Conservation (phyloP, 2,797 vertebrate genomes). For the Mormyrus hasselquistii region DNA sequence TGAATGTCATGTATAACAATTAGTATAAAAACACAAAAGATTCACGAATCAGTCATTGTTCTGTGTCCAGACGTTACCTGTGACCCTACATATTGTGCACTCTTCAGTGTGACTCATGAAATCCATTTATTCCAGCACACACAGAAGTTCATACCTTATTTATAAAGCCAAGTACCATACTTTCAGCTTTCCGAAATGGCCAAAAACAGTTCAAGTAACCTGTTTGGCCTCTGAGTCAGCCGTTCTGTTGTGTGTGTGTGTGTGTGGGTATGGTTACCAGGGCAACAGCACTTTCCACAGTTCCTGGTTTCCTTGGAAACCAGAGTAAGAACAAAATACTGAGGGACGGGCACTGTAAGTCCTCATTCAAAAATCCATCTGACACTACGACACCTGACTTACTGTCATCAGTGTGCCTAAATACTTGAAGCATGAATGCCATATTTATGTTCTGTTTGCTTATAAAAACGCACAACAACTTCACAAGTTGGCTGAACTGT, state of each 20-base stretch:
- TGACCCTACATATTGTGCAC: neutral
- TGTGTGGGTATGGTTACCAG: constrained; percentile 7
- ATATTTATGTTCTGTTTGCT: neutral
- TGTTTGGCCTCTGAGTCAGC: neutral
- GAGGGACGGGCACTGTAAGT: neutral
- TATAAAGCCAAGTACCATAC: neutral
- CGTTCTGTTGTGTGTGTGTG: neutral
- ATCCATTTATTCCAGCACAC: neutral
- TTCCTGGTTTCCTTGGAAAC: constrained; percentile 13
- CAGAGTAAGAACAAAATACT: neutral
- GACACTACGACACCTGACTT: neutral
- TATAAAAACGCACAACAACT: neutral
- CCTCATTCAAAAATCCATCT: neutral
- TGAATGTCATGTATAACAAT: neutral
- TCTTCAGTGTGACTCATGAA: neutral
- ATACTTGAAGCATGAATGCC: neutral
- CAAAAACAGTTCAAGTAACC: neutral
- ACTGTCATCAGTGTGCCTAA: neutral
- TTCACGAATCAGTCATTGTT: neutral
- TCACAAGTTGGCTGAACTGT: neutral
- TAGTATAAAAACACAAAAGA: neutral
- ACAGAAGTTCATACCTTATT: neutral
- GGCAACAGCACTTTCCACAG: neutral
- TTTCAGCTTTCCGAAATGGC: neutral
- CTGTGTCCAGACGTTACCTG: neutral